A percentile compares a stretch with the other conserved stretches of the same genome.
phyloP scores from a whole-genome alignment of 2,113 vertebrate species.

The Ascaphus truei region DNA sequence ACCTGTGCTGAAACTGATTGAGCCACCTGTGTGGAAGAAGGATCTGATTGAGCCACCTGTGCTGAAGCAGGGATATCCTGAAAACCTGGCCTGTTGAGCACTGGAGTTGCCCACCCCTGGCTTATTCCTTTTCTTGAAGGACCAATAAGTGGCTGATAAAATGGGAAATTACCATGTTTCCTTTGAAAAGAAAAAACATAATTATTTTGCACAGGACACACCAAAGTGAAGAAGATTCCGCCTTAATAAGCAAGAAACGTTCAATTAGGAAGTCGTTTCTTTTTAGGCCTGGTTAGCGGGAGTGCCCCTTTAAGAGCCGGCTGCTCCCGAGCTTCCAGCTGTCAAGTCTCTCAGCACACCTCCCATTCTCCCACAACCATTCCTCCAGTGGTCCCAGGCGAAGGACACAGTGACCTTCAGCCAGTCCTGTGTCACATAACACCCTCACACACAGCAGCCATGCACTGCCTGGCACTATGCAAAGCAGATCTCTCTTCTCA shows the following conservation, averaged over 20 bases:
- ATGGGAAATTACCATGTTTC: no score
- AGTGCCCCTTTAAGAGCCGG: neutral
- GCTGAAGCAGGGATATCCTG: no score
- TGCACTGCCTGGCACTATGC: neutral
- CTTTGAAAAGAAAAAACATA: no score
- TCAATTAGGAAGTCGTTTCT: neutral
- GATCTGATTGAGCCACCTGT: no score
- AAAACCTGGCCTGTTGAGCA: no score
- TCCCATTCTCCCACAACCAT: constrained; percentile 1
- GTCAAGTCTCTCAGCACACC: constrained; percentile 12
- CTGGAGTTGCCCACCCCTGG: no score
- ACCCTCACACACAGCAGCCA: neutral
- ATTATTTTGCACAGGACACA: no score
- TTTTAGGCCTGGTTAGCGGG: neutral
- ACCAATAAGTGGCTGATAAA: no score
- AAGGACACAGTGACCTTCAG: constrained; percentile 17
- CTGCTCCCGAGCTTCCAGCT: neutral
- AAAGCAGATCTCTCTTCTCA: neutral
- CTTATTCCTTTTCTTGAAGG: no score
- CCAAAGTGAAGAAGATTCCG: no score
- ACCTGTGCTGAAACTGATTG: no score
- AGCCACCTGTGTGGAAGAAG: no score
- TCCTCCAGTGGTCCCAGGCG: neutral
- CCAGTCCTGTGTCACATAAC: neutral
- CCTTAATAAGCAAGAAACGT: neutral